Evolutionary conservation across 2,113 vertebrate genomes (phyloP), one percentile per base, ranked within the genome.

Genomic region (Hippocampus guttulatus): DNA sequence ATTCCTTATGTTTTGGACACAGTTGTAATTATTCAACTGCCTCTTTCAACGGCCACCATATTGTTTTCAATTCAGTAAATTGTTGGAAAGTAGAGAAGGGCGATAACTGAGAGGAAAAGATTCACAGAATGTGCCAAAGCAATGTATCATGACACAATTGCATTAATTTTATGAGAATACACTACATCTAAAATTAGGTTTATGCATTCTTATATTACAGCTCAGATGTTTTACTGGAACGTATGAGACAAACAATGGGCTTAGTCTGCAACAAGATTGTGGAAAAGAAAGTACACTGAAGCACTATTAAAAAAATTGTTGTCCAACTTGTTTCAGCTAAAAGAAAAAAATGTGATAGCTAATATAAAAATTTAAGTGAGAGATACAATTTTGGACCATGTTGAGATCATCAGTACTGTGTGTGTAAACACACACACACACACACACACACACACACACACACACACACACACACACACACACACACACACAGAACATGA

Each of bases 61-160:
- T 60, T 74, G 43, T 74, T 80, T 75, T 68, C 64, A 73, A 79
- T 80, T 77, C 66, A 78, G 86, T 80, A 81, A 82, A 79, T 41
- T 51, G 14, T 49, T 8, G 18, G 57, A 80, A 67, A 73, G 47
- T 66, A 75, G 73, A 72, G 61, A 71, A 71, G 60, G 57, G 33
- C 41, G 61, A 63, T 23, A 58, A 25, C 43, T 43, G 6, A 16
- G n/a, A 16, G 18, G 51, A 12, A 66, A 64, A 8, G 41, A 15
- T 41, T 58, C 11, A 27, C 20, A 68, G 51, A 70, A 62, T 49
- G 3, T 1, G 23, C 27, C 65, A 1, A 45, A 63, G 45, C 23
- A 69, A 73, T 68, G 18, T 15, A 58, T 58, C 45, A 49, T 41
- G 45, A 74, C 23, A 60, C 3, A 5, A 7, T 49, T 71, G 41